phyloP scores from a whole-genome alignment of 2,888 invertebrate genomes.

The Rhopalosiphum nymphaeae region DNA sequence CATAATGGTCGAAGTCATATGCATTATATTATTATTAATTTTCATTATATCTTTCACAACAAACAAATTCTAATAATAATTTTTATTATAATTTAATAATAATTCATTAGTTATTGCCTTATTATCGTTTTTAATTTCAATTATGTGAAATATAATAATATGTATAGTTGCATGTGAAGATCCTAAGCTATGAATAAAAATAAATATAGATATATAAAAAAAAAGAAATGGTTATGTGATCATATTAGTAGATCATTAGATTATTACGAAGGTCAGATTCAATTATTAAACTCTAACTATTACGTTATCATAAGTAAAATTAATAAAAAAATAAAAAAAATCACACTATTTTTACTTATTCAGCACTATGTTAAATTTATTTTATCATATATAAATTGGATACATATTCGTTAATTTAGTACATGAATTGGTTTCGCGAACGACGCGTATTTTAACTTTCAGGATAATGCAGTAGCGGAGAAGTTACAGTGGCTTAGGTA shows the following conservation, averaged over 20 bases:
- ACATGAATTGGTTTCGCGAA: neutral
- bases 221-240: neutral
- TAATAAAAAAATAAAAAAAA: slow-evolving; percentile 2
- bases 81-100: neutral
- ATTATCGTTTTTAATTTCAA: neutral
- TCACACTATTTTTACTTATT: neutral
- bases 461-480: neutral
- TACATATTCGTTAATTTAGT: neutral
- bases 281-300: neutral
- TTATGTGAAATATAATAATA: neutral
- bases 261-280: neutral
- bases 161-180: neutral
- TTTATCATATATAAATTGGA: neutral
- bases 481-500: neutral
- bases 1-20: neutral
- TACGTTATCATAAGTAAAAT: neutral
- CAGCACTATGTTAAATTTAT: neutral
- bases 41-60: neutral
- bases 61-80: neutral
- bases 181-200: neutral
- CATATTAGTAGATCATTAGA: neutral
- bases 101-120: neutral
- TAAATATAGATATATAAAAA: neutral
- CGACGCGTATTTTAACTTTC: neutral
- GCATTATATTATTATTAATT: neutral